A percentile compares a stretch with the other conserved stretches of the same genome.
Evolutionary conservation across 2,888 invertebrate species (phyloP).

Genomic region (Chaetoderma sp.): DNA sequence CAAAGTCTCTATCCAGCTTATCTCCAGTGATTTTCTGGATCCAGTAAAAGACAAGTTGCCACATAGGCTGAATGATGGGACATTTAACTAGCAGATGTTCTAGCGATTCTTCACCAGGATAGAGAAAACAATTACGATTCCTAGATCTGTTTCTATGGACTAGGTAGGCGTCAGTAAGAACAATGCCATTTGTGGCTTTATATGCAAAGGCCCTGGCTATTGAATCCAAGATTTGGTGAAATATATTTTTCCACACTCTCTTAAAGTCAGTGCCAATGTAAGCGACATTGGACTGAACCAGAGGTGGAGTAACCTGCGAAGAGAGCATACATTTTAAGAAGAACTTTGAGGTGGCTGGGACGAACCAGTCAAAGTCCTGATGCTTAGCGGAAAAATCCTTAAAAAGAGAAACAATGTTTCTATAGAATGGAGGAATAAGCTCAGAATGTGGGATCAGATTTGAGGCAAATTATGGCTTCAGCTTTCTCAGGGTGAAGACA

Average conservation of each 20-base stretch:
- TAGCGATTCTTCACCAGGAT: too few species aligned
- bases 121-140: too few species aligned
- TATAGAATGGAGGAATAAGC: constrained; percentile 19
- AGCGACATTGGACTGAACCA: too few species aligned
- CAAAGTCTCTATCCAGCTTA: too few species aligned
- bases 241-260: background rate
- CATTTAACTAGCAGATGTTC: too few species aligned
- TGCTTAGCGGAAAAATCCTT: background rate
- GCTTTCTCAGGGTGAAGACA: constrained; percentile 13
- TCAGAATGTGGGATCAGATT: constrained; percentile 25
- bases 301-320: background rate
- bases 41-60: too few species aligned
- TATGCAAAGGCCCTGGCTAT: background rate
- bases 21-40: too few species aligned
- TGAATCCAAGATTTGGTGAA: background rate
- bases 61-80: too few species aligned
- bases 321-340: background rate
- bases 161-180: too few species aligned
- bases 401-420: background rate
- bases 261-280: too few species aligned
- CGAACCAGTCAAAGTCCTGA: constrained; percentile 6
- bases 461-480: constrained; percentile 1
- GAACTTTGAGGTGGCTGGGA: too few species aligned
- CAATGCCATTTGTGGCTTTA: background rate
- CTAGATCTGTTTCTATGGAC: too few species aligned